A percentile compares a stretch with the other conserved stretches of the same genome.
These are phyloP conservation scores for Carcina quercana DNA, from an alignment of 2,888 invertebrate genomes.

Conservation along the genomic window DNA sequence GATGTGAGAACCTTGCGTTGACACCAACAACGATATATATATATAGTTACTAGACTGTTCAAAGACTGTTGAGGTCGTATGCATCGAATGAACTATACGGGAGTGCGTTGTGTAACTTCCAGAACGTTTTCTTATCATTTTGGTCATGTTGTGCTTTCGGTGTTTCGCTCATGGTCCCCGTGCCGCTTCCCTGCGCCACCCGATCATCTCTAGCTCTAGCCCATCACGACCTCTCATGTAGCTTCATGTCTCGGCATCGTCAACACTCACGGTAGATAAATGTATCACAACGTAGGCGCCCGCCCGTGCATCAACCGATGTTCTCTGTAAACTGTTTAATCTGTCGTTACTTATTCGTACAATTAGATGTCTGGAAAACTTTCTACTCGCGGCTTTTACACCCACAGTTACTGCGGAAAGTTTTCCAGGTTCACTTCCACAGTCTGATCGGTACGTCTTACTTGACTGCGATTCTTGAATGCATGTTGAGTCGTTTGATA, in stretches of 20 bases:
- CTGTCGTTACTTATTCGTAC: slow-evolving; percentile 40
- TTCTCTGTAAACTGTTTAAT: too few relatives aligned
- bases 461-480: slow-evolving; percentile 17
- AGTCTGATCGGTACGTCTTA: slow-evolving; percentile 31
- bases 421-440: slow-evolving; percentile 47
- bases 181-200: slow-evolving; percentile 58
- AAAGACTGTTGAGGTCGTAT: slow-evolving; percentile 67
- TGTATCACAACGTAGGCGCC: slow-evolving; percentile 74
- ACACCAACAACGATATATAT: slow-evolving; percentile 54
- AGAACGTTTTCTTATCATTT: slow-evolving; percentile 40
- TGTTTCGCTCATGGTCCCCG: slow-evolving; percentile 63
- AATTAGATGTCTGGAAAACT: slow-evolving; percentile 55
- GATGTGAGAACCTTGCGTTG: slow-evolving; percentile 57
- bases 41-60: slow-evolving; percentile 49
- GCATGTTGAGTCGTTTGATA: slow-evolving; percentile 25
- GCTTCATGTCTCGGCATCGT: slow-evolving; percentile 53
- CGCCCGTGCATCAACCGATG: slow-evolving; percentile 57
- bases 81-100: slow-evolving; percentile 58
- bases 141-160: slow-evolving; percentile 61
- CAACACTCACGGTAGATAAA: slow-evolving; percentile 67
- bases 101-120: slow-evolving; percentile 48
- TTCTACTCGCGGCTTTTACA: slow-evolving; percentile 48
- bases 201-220: slow-evolving; percentile 43
- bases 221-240: slow-evolving; percentile 64
- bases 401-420: slow-evolving; percentile 53